Evolutionary conservation across 2,888 invertebrate genomes (phyloP), one percentile per base, ranked within the genome.

Genomic region (Alitta virens): DNA sequence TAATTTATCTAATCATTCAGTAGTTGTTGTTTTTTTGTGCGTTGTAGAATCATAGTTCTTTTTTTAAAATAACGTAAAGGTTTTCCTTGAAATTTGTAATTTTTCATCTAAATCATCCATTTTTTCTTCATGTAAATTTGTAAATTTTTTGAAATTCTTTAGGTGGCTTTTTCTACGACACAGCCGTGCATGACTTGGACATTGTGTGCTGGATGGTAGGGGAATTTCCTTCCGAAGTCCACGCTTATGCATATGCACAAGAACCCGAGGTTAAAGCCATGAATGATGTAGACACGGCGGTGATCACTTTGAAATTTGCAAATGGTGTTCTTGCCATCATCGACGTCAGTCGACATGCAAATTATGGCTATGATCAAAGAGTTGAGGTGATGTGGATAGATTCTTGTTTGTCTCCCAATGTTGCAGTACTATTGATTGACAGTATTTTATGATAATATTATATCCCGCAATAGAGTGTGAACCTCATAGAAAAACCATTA

Each of bases 111-210:
- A n/a, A n/a, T n/a, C n/a, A n/a, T n/a, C n/a, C n/a, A n/a, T n/a
- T n/a, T n/a, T n/a, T n/a, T n/a, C n/a, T n/a, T n/a, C n/a, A n/a
- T n/a, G n/a, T n/a, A n/a, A 33, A 33, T 33, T 7, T 33, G 12
- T 33, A 33, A 7, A 7, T 33, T 33, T 12, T 12, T 33, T 33
- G 12, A 33, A 33, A 18, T 21, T 14, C 62, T 62, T 12, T 64
- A 79, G 88, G 88, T 68, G 88, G 88, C 16, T 87, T 89, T 33
- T 88, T 88, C 77, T 87, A 88, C 64, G 89, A 89, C 75, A 87
- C 88, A 69, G 83, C 87, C 60, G 88, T 89, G 1, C 89, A 89
- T 70, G 89, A 89, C 75, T 84, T 89, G 62, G 89, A 89, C 72
- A 84, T 88, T 78, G 77, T 86, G 7, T 86, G 87, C 63, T 89